Evolutionary conservation across 92 coral and sea anemone genomes (phyloP).

Genomic region (Isaurus tuberculatus): DNA sequence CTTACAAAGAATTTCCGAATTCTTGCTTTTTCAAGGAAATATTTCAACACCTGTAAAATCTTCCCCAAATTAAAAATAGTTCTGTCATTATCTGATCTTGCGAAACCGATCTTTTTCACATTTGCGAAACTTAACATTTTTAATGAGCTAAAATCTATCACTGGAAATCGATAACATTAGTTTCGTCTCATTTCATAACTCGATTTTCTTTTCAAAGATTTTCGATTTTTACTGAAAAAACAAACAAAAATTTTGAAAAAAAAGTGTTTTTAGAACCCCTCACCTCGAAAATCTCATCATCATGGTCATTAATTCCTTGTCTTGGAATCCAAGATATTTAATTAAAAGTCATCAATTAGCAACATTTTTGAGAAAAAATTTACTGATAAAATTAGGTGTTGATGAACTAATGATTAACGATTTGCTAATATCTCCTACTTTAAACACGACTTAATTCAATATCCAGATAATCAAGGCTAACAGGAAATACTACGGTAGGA

Average conservation of each 20-base stretch:
- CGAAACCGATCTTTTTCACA: too few species aligned
- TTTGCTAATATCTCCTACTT: not conserved
- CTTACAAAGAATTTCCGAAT: too few species aligned
- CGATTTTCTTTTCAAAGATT: not conserved
- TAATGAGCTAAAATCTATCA: too few species aligned
- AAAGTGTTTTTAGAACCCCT: not conserved
- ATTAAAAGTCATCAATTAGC: not conserved
- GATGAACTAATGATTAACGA: not conserved
- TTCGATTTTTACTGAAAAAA: not conserved
- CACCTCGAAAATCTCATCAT: not conserved
- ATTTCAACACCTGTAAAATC: too few species aligned
- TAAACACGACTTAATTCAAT: not conserved
- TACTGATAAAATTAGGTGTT: not conserved
- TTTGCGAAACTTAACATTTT: too few species aligned
- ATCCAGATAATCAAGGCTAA: not conserved
- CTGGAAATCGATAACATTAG: too few species aligned
- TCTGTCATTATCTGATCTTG: too few species aligned
- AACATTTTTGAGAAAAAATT: not conserved
- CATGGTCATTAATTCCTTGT: not conserved
- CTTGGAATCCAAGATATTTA: not conserved
- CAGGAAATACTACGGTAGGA: not conserved
- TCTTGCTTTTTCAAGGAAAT: too few species aligned
- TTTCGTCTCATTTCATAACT: too few species aligned
- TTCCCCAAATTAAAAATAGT: too few species aligned
- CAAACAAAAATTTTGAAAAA: not conserved